Evolutionary conservation across 2,113 vertebrate species (phyloP), one percentile per base, ranked within the genome.

Genomic region (Sphaerodactylus townsendi): DNA sequence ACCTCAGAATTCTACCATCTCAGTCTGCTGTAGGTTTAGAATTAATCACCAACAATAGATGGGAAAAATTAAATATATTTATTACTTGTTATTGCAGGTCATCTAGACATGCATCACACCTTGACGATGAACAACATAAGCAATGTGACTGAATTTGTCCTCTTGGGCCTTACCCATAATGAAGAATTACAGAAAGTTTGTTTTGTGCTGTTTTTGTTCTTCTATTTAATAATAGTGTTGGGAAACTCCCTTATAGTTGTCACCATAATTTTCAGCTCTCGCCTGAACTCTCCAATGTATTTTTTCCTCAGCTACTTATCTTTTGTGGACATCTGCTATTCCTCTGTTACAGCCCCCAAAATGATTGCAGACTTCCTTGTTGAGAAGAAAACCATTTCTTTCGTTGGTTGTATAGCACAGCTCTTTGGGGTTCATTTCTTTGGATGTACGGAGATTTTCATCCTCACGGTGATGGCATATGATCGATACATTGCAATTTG

Each of bases 401-500:
- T 93, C 56, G 82, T 56, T 66, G 90, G 35, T 25, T 95, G 93
- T 6, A 93, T 93, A 56, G 81, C 80, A 5, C 93, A 93, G 69
- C 70, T 92, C 35, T 94, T 92, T 66, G 81, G 85, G 2, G 88
- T 92, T 50, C 89, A 93, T 74, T 91, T 93, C 53, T 86, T 93
- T 41, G 94, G 93, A 64, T 89, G 87, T 53, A 86, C 89, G 14
- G 93, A 93, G 53, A 82, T 82, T 65, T 93, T 89, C 81, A 68
- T 95, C 25, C 93, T 95, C 5, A 90, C 88, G 0, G 90, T 88
- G 73, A 95, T 93, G 94, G 94, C 95, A 3, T 95, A 92, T 0
- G 89, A 95, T 1, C 65, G 44, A 37, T 94, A 85, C 0, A 7
- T 73, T 28, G 95, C 94, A 19, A 83, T 96, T 72, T 95, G 94